Conservation (phyloP, 2,113 vertebrate genomes). For the Illadopsis cleaveri region DNA sequence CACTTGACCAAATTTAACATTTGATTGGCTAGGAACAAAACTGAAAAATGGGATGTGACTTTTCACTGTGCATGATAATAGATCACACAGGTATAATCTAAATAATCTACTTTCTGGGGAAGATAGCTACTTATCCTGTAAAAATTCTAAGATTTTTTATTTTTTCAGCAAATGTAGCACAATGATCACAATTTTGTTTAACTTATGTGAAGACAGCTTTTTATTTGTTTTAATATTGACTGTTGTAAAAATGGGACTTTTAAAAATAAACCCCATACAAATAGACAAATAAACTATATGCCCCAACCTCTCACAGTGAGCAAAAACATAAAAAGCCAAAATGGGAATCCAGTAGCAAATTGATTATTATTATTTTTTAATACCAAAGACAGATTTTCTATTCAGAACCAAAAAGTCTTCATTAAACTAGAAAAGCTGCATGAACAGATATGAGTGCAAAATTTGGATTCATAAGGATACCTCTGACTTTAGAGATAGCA, state of each 20-base stretch:
- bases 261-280: neutral
- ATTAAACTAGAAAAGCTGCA: neutral
- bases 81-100: neutral
- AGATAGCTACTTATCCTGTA: neutral
- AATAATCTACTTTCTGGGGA: neutral
- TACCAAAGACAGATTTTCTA: neutral
- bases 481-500: neutral
- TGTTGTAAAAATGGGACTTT: neutral
- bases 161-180: neutral
- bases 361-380: neutral
- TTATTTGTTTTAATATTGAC: neutral
- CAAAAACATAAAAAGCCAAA: neutral
- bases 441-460: neutral
- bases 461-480: neutral
- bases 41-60: neutral
- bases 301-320: too few species aligned
- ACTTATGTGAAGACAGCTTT: neutral
- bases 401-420: neutral
- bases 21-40: neutral
- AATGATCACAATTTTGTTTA: neutral
- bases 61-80: neutral
- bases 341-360: neutral
- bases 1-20: neutral
- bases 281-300: neutral
- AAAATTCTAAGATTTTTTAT: neutral